These are phyloP conservation scores for Araneus ventricosus DNA, from an alignment of 1,140 invertebrate species.

Conservation along the genomic window DNA sequence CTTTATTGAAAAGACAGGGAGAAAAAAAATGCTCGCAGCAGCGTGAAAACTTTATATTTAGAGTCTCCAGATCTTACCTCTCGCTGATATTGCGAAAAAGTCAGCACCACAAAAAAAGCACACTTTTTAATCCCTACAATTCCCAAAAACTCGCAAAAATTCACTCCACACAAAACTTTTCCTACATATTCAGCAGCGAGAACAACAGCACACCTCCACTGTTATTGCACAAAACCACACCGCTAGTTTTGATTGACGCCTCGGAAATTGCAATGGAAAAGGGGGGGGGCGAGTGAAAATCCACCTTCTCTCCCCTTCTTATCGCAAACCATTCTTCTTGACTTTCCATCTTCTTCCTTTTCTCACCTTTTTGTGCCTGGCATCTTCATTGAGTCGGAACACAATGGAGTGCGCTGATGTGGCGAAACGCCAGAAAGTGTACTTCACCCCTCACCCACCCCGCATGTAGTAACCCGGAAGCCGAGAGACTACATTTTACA, in stretches of 20 bases:
- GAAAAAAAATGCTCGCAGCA: too few species aligned
- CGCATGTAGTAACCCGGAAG: conserved; percentile 9
- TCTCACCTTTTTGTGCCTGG: conserved; percentile 22
- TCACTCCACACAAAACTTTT: neutral
- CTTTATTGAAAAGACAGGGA: too few species aligned
- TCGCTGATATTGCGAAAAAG: too few species aligned
- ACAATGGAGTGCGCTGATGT: conserved; percentile 58
- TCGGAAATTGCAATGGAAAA: conserved; percentile 53
- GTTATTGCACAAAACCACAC: conserved; percentile 26
- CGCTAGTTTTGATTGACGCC: conserved; percentile 57
- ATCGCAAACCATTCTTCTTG: neutral
- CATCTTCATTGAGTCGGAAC: conserved; percentile 67
- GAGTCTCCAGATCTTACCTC: too few species aligned
- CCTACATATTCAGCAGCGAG: neutral
- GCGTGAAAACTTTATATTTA: too few species aligned
- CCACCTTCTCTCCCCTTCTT: neutral
- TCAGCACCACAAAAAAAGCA: neutral
- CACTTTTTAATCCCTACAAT: neutral
- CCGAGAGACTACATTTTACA: conserved; percentile 1
- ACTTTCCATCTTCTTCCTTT: neutral
- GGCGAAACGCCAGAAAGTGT: conserved; percentile 37
- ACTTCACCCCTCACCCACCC: neutral
- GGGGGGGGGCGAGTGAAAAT: conserved; percentile 21
- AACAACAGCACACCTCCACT: neutral
- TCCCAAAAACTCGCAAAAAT: neutral